phyloP scores from a whole-genome alignment of 2,888 invertebrate species.

The Cataglyphis albicans region DNA sequence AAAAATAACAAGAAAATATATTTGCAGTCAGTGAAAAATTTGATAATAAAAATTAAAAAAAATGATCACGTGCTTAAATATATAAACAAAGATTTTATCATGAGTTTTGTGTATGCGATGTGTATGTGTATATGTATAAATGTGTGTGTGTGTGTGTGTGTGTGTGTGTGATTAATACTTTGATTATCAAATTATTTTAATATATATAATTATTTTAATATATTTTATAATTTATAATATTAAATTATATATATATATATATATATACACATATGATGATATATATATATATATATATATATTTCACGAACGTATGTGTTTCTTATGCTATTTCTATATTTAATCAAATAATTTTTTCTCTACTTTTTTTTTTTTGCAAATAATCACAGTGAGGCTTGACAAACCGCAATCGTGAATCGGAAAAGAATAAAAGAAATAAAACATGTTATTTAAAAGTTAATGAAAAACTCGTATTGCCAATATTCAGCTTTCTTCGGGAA shows the following conservation, averaged over 20 bases:
- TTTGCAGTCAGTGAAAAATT: not conserved
- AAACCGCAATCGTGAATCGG: not conserved
- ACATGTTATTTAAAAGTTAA: not conserved
- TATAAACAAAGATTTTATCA: not conserved
- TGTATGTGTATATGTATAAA: too few species aligned
- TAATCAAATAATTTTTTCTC: not conserved
- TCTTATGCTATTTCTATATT: not conserved
- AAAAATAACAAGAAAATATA: not conserved
- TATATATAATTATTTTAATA: not conserved
- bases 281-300: not conserved
- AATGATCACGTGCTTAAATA: not conserved
- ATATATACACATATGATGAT: too few species aligned
- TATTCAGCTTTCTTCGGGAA: not conserved
- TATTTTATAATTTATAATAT: too few species aligned
- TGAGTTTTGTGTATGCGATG: not conserved
- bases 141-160: not conserved
- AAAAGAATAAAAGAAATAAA: not conserved
- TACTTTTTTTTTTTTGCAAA: not conserved
- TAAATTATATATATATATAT: too few species aligned
- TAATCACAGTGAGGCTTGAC: not conserved
- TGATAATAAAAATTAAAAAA: not conserved
- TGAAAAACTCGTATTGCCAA: not conserved
- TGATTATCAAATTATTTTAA: not conserved
- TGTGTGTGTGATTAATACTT: not conserved
- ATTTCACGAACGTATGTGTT: not conserved